Base-by-base conservation (phyloP, 1,140 invertebrate genomes). In the Anthonomus grandis region DNA sequence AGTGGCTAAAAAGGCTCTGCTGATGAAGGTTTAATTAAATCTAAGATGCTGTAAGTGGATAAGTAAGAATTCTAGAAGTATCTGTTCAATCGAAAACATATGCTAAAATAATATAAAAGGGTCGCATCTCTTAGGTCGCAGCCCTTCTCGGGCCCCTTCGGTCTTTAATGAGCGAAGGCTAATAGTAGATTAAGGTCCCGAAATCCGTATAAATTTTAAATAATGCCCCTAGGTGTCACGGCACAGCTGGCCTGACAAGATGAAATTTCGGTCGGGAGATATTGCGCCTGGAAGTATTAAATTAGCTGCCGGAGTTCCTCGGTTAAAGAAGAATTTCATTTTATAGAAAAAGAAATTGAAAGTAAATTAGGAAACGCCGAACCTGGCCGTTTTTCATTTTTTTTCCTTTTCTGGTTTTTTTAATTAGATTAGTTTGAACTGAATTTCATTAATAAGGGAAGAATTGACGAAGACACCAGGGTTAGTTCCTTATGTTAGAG, bases 171-270 rank as follows among this genome's bases (percentile, higher is more conserved):
- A 36, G 21, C 47, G 12, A 18, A 21, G 18, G 47, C 18, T 34
- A 2, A 49, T 36, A 36, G 47, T 19, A 21, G 47, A 49, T 49
- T 49, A 49, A 34, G 37, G 18, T 21, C 47, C 27, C n/a, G 15
- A 49, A 36, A 49, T 49, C 47, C 27, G 5, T 36, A 49, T 49
- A 49, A 49, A 49, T 49, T 49, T 49, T 36, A 49, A 49, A 49
- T 49, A 49, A 49, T 49, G 47, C 31, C 47, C 47, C 37, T 22
- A n/a, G 47, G 34, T 49, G 47, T 36, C 47, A 49, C 23, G 47
- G 9, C 34, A 13, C 47, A 49, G 47, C 47, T 49, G 47, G 47
- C 31, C 31, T 49, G 27, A 49, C 47, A 49, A 49, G 47, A 49
- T 22, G 47, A 36, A 49, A 37, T 21, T 49, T 49, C 47, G 27